Base-by-base conservation (phyloP, 2,113 vertebrate genomes). In the Lophius piscatorius region DNA sequence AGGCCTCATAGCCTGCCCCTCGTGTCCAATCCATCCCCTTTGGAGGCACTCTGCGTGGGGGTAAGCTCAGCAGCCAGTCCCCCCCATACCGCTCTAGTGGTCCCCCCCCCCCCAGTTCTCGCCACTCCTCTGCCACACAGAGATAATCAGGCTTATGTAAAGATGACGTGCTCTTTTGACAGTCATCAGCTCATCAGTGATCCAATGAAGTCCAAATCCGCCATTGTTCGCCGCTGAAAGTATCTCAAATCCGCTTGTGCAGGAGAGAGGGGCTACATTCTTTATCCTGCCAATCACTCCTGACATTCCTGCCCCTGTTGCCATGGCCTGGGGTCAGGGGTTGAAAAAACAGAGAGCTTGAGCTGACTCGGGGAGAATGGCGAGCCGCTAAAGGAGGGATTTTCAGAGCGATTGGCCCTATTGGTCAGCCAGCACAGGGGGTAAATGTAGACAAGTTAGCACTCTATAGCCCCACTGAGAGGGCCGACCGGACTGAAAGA, bases 101-200 rank as follows among this genome's bases (percentile, higher is more conserved):
- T 41, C 48, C 16, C 73, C 80, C 80, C 64, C 70, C 63, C 77
- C 61, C 36, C 76, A 70, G n/a, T n/a, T 64, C 12, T 91, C 78
- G 74, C 82, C 82, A 89, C 90, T 90, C 92, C 93, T 95, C 92
- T 92, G 92, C 94, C 94, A 94, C 86, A 92, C 94, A 95, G 93
- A 96, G 96, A 98, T 98, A 99, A 99, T 98, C 96, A 93, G 95
- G 95, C 95, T 98, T 97, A 96, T 97, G 95, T 97, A 96, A 97
- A 96, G 94, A 97, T 91, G 94, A 95, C 93, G 94, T 94, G 95
- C 94, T 98, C 96, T 95, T 97, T 97, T 96, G 95, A 98, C 95
- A 96, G 96, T 95, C 94, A 85, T 59, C 89, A 89, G 94, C 94
- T 94, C 93, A 95, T 97, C 94, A 94, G 93, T 99, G 97, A 99